Evolutionary conservation across 2,888 invertebrate species (phyloP).

Genomic region (Nymphalis c-album): DNA sequence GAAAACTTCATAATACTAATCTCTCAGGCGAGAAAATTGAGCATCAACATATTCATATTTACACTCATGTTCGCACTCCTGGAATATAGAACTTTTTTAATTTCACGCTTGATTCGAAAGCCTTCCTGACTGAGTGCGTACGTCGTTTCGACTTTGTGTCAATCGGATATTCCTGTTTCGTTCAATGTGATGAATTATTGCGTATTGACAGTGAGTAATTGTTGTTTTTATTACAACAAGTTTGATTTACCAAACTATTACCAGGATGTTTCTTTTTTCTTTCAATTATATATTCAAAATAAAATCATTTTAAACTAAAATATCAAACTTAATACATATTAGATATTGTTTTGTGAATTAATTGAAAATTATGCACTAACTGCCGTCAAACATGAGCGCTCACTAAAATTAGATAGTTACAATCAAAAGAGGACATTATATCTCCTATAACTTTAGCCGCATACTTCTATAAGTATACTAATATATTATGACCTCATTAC

Average conservation of each 20-base stretch:
- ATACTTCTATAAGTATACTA: no score
- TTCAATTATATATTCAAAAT: neutral
- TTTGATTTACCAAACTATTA: neutral
- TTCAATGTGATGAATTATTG: conserved; percentile 47
- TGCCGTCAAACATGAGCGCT: neutral
- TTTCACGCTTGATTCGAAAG: conserved; percentile 74
- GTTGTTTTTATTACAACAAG: conserved; percentile 16
- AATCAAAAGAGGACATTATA: neutral
- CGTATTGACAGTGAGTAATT: conserved; percentile 34
- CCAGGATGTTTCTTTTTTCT: neutral
- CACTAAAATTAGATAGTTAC: neutral
- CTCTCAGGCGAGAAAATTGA: conserved; percentile 18
- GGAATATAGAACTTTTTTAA: conserved; percentile 73
- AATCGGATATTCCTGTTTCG: conserved; percentile 39
- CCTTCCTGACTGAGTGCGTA: conserved; percentile 47
- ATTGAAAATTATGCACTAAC: neutral
- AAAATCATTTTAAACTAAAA: no score
- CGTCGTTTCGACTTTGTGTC: conserved; percentile 30
- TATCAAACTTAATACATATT: neutral
- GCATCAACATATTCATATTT: conserved; percentile 18
- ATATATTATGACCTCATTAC: conserved; percentile 12
- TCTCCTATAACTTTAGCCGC: neutral
- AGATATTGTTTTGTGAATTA: neutral
- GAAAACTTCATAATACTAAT: conserved; percentile 18
- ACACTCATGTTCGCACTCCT: conserved; percentile 21